These are phyloP conservation scores for Camponotus pennsylvanicus DNA, from an alignment of 1,140 invertebrate genomes.

Conservation along the genomic window DNA sequence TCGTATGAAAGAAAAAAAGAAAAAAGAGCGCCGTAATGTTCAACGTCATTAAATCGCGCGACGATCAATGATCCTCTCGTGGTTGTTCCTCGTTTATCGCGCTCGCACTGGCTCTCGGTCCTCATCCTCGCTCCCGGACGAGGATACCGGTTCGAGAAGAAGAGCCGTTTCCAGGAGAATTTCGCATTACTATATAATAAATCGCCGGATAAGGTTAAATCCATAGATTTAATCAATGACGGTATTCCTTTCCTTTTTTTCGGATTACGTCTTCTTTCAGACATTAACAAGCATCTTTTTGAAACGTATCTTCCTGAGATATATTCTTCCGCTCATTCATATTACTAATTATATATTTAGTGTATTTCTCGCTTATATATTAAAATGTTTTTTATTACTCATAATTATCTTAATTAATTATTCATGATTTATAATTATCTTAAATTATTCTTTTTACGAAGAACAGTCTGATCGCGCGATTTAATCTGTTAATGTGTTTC, in stretches of 20 bases:
- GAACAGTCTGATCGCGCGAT: neutral
- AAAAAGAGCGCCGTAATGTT: constrained; percentile 26
- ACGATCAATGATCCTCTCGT: constrained; percentile 52
- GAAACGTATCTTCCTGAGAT: neutral
- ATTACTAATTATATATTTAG: neutral
- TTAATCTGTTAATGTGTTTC: neutral
- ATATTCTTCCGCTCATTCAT: neutral
- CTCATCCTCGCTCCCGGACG: constrained; percentile 25
- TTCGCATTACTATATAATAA: constrained; percentile 52
- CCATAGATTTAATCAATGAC: constrained; percentile 64
- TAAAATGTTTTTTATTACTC: too few relatives aligned
- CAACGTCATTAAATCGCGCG: constrained; percentile 53
- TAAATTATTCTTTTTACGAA: neutral
- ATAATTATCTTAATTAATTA: too few relatives aligned
- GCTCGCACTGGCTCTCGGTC: constrained; percentile 1
- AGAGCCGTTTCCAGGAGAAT: constrained; percentile 5
- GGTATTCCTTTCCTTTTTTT: neutral
- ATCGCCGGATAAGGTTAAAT: constrained; percentile 42
- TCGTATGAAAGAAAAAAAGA: constrained; percentile 25
- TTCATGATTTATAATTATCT: neutral
- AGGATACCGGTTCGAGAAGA: constrained; percentile 36
- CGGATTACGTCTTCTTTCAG: neutral
- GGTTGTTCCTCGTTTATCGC: constrained; percentile 8
- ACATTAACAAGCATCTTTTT: neutral
- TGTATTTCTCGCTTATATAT: neutral